Percentiles rank a stretch among this genome's conserved stretches.
These are phyloP conservation scores for Dichetophora obliterata DNA, from an alignment of 2,888 invertebrate species.

Conservation along the genomic window DNA sequence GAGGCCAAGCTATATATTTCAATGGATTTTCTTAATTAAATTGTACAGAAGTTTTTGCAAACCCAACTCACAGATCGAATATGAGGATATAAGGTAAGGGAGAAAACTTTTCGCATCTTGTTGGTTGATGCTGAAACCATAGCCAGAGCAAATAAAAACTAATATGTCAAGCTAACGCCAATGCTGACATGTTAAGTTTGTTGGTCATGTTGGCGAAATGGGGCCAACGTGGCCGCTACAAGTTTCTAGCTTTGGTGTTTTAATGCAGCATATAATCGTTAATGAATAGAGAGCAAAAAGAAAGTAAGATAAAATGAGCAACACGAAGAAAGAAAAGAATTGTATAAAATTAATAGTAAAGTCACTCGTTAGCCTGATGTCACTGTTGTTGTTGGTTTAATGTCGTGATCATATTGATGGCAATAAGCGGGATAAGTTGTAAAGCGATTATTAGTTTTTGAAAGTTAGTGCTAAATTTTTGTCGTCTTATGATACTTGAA, in stretches of 20 bases:
- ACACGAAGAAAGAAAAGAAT: slow-evolving; percentile 24
- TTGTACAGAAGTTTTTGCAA: slow-evolving; percentile 45
- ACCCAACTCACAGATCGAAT: neutral
- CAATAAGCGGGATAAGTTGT: neutral
- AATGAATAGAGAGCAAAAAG: slow-evolving; percentile 3
- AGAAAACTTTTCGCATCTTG: slow-evolving; percentile 50
- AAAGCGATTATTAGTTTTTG: slow-evolving; percentile 26
- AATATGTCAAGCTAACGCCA: slow-evolving; percentile 41
- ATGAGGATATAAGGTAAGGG: slow-evolving; percentile 22
- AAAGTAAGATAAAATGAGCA: neutral
- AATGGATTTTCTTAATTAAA: slow-evolving; percentile 57
- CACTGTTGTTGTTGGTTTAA: neutral
- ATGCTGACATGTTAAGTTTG: slow-evolving; percentile 27
- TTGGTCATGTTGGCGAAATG: neutral
- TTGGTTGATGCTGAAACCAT: slow-evolving; percentile 46
- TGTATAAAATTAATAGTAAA: slow-evolving; percentile 58
- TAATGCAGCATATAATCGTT: neutral
- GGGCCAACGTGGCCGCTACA: neutral
- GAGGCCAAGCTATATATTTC: slow-evolving; percentile 16
- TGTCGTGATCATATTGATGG: neutral
- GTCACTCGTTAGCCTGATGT: slow-evolving; percentile 38
- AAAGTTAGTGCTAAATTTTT: slow-evolving; percentile 5
- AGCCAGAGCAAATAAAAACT: slow-evolving; percentile 55
- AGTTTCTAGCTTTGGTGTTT: slow-evolving; percentile 2
- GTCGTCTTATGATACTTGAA: neutral